phyloP scores from a whole-genome alignment of 64 coral and sea anemone species.

The Pachyseris speciosa region DNA sequence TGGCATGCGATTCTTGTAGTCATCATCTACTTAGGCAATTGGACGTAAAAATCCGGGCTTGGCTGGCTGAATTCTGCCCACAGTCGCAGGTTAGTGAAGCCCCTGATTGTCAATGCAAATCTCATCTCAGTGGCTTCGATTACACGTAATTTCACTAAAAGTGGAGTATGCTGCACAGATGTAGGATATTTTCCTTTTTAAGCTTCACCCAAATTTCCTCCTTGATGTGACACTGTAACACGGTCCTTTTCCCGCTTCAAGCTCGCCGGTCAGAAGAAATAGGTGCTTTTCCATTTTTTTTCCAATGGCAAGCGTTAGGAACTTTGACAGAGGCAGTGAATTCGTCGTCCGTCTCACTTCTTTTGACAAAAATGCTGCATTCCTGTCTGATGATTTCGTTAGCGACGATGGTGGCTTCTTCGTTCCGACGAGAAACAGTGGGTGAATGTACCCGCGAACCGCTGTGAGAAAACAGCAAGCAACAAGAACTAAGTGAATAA shows the following conservation, averaged over 20 bases:
- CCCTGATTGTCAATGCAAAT: too few species aligned
- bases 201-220: not conserved
- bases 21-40: too few species aligned
- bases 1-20: too few species aligned
- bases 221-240: not conserved
- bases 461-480: not conserved
- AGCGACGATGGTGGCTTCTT: not conserved
- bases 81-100: too few species aligned
- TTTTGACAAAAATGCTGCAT: not conserved
- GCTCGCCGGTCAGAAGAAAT: not conserved
- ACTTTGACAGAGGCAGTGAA: not conserved
- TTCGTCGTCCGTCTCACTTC: not conserved
- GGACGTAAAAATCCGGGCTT: too few species aligned
- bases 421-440: not conserved
- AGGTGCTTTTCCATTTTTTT: not conserved
- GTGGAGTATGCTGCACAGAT: not conserved
- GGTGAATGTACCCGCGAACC: not conserved
- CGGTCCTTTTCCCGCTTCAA: slow-evolving; percentile 5
- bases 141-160: not conserved
- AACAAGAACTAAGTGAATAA: not conserved
- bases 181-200: not conserved
- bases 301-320: not conserved
- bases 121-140: not conserved
- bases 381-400: slow-evolving; percentile 18
- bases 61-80: too few species aligned